Conservation (phyloP, 2,888 invertebrate species). For the Xylophagus ater region DNA sequence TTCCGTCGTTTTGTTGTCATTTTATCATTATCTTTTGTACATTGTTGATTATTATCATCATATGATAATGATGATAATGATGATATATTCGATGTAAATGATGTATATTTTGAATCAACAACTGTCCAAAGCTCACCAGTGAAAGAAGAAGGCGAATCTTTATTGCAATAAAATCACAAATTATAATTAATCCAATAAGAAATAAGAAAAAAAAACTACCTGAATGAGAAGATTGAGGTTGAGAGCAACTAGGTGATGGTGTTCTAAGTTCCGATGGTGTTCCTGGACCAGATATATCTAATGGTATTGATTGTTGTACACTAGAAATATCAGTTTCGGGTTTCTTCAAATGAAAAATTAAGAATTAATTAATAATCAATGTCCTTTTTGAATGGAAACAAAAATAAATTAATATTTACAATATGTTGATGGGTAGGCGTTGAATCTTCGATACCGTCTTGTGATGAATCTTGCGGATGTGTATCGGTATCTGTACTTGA, state of each 20-base stretch:
- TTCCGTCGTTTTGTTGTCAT: too few relatives aligned
- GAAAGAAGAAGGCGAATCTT: too few relatives aligned
- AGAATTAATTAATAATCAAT: too few relatives aligned
- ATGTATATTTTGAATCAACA: constrained; percentile 69
- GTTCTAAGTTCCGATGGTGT: constrained; percentile 38
- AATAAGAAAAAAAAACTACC: too few relatives aligned
- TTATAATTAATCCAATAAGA: too few relatives aligned
- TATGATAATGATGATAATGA: constrained; percentile 48
- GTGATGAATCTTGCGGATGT: constrained; percentile 35
- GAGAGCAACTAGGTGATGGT: constrained; percentile 28
- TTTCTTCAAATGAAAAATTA: constrained; percentile 26
- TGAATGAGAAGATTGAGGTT: constrained; percentile 38
- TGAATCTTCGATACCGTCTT: constrained; percentile 38
- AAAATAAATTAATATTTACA: too few relatives aligned
- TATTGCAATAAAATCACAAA: too few relatives aligned
- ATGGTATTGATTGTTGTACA: constrained; percentile 37
- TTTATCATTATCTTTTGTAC: too few relatives aligned
- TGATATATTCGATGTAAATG: too few relatives aligned
- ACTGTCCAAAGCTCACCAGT: constrained; percentile 80
- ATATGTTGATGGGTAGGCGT: too few relatives aligned
- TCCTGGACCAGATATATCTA: constrained; percentile 38
- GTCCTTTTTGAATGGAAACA: too few relatives aligned
- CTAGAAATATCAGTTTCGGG: constrained; percentile 36
- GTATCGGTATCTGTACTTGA: constrained; percentile 33
- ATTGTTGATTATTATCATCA: constrained; percentile 30